Evolutionary conservation across 2,888 invertebrate genomes (phyloP).

Genomic region (Mythimna lalbum): DNA sequence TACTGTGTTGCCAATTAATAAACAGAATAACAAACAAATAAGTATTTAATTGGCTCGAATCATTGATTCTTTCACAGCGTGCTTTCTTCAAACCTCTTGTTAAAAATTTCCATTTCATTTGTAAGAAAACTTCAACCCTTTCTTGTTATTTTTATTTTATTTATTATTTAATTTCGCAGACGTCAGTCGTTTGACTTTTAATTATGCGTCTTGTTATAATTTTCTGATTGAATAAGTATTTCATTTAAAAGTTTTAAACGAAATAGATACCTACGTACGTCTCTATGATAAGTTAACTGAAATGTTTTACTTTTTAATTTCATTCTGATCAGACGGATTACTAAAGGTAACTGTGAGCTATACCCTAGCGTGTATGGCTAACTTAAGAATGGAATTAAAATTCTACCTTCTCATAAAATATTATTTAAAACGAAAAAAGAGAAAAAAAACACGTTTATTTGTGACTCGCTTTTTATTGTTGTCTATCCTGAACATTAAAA

Average conservation of each 20-base stretch:
- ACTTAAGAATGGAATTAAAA: not conserved
- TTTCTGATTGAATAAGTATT: slow-evolving; percentile 79
- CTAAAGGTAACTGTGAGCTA: too few relatives aligned
- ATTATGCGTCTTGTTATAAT: slow-evolving; percentile 83
- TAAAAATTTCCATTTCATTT: slow-evolving; percentile 90
- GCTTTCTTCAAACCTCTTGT: slow-evolving; percentile 78
- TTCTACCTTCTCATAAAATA: not conserved
- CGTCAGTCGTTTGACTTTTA: slow-evolving; percentile 76
- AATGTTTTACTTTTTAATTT: slow-evolving; percentile 16
- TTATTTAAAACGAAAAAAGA: too few relatives aligned
- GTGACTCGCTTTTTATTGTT: too few relatives aligned
- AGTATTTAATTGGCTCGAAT: slow-evolving; percentile 81
- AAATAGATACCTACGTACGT: slow-evolving; percentile 6
- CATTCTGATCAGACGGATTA: not conserved
- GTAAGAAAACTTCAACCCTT: slow-evolving; percentile 84
- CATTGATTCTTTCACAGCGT: slow-evolving; percentile 73
- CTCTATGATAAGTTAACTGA: slow-evolving; percentile 17
- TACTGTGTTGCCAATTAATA: slow-evolving; percentile 63
- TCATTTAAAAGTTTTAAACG: slow-evolving; percentile 46
- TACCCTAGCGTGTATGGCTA: too few relatives aligned
- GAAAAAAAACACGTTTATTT: too few relatives aligned
- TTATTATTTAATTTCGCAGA: slow-evolving; percentile 72
- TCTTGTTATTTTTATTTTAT: slow-evolving; percentile 67
- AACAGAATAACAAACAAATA: slow-evolving; percentile 68
- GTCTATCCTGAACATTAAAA: too few relatives aligned